Base-by-base conservation (phyloP, 2,888 invertebrate species). In the Drosophila bunnanda region DNA sequence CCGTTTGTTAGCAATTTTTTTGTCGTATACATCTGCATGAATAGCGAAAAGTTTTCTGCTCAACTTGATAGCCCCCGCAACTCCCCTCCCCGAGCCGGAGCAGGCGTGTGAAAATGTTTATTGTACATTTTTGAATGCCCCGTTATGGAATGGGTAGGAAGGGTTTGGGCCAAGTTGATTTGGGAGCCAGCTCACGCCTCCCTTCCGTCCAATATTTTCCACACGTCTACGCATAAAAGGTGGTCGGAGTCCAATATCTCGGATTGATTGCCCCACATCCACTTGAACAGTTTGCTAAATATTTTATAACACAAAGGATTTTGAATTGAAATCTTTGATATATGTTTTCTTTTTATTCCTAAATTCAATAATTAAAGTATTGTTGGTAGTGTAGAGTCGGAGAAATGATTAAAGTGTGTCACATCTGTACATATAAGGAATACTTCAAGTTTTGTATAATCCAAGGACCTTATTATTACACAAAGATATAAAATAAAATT, bases 1-100 rank as follows among this genome's bases (percentile, higher is more conserved):
- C 88, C 83, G 88, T 83, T 83, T 83, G 86, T 88, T 86, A 77
- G 71, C 72, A 88, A 78, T 88, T 88, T 85, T 85, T 85, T 82
- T 75, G 61, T 52, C 38, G 65, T 62, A 72, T 77, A 81, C 70
- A 80, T 78, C 74, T 78, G 76, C 73, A 80, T 83, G 83, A 88
- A 83, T 88, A 55, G 77, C 77, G 78, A 82, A 77, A 83, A 83
- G 87, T 83, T 83, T 83, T 83, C 86, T 83, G 88, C 89, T 83
- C 83, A 88, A 86, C 83, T 83, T 83, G 87, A 83, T 83, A 88
- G 83, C 88, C 67, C 13, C 67, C 59, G 13, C 20, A 22, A 5
- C 17, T 13, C 12, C 39, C 9, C n/a, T n/a, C 13, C 28, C 1
- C 8, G 48, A 68, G 55, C 52, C 68, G 67, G 48, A 60, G 66